These are phyloP conservation scores for Megaceryle maxima DNA, from an alignment of 2,113 vertebrate genomes.

Conservation along the genomic window DNA sequence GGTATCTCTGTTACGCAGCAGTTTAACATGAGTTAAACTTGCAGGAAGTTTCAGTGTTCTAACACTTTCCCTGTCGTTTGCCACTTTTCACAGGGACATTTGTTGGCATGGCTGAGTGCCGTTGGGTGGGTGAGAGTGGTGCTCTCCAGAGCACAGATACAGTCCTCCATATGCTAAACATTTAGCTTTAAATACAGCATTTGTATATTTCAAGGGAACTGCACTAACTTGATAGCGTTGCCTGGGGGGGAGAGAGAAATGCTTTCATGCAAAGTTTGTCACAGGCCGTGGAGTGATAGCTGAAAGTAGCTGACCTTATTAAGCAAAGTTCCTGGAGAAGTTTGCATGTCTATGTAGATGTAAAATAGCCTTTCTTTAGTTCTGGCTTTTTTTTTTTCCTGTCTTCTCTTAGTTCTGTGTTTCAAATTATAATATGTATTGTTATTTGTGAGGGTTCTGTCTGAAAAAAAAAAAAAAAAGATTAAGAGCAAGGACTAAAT, in stretches of 20 bases:
- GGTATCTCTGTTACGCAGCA: not conserved
- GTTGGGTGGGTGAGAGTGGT: not conserved
- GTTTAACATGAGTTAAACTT: not conserved
- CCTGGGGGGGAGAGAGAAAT: conserved; percentile 26
- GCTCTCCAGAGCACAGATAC: not conserved
- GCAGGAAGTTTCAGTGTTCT: not conserved
- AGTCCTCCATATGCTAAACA: not conserved
- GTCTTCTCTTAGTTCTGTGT: not conserved
- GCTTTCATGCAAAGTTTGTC: conserved; percentile 29
- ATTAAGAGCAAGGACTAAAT: conserved; percentile 1
- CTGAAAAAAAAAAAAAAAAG: not conserved
- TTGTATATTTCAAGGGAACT: not conserved
- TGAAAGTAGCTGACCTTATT: conserved; percentile 43
- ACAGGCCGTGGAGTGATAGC: not conserved
- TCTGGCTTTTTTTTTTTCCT: not conserved
- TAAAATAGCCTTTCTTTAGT: conserved; percentile 20
- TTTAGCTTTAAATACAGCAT: conserved; percentile 43
- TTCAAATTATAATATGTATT: not conserved
- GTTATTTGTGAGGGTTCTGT: not conserved
- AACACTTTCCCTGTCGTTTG: not conserved
- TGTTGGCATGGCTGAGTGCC: not conserved
- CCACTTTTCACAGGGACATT: not conserved
- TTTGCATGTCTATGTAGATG: not conserved
- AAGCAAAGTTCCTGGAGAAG: conserved; percentile 41
- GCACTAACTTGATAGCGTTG: conserved; percentile 12